Conservation (phyloP, 2,888 invertebrate genomes). For the Nomada ferruginata region DNA sequence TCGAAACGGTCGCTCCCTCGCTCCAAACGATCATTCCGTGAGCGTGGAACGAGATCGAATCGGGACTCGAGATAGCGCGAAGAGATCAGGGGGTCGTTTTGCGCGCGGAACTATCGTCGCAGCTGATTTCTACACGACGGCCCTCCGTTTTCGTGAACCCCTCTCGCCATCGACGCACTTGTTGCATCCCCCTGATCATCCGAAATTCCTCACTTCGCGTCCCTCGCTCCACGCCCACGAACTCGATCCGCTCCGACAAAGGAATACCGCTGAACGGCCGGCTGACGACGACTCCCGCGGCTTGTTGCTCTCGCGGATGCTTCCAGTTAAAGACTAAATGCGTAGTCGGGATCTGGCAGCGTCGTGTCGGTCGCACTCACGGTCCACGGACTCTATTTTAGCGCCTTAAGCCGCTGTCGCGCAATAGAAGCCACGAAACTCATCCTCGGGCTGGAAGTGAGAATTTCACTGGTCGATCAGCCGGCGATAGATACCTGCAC, state of each 20-base stretch:
- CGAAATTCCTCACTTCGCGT: background rate
- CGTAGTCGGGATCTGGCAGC: slow-evolving; percentile 58
- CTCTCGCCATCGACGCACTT: slow-evolving; percentile 33
- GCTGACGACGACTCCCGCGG: background rate
- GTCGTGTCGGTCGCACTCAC: slow-evolving; percentile 36
- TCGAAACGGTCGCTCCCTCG: background rate
- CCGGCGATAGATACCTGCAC: no score
- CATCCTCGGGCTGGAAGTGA: slow-evolving; percentile 18
- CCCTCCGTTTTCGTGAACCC: background rate
- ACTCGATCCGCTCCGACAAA: background rate
- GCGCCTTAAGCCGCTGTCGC: slow-evolving; percentile 67
- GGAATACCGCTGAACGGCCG: background rate
- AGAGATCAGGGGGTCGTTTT: background rate
- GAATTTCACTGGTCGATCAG: slow-evolving; percentile 6
- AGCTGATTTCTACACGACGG: background rate
- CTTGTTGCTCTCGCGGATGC: slow-evolving; percentile 61
- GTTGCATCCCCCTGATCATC: slow-evolving; percentile 38
- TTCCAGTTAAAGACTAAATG: slow-evolving; percentile 71
- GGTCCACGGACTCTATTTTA: slow-evolving; percentile 65
- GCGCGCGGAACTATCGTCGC: background rate
- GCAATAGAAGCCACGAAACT: slow-evolving; percentile 15
- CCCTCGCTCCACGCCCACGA: slow-evolving; percentile 5
- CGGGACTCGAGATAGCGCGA: background rate
- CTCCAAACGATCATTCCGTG: background rate
- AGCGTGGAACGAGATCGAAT: background rate